A percentile compares a stretch with the other conserved stretches of the same genome.
Conservation (phyloP, 2,113 vertebrate genomes). For the Melanostigma gelatinosum region DNA sequence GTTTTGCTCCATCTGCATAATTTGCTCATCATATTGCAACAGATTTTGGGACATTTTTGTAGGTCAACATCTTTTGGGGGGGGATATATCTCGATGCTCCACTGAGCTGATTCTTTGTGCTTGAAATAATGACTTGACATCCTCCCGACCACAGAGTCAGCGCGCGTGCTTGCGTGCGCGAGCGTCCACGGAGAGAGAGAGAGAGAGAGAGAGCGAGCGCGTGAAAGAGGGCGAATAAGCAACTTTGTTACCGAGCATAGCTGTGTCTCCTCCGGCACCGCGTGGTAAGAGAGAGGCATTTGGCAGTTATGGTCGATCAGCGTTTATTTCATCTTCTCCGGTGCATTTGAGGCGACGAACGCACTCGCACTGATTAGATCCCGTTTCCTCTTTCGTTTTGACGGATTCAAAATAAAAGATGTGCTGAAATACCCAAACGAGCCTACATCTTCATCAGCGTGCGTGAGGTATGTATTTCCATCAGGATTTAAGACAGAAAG, state of each 20-base stretch:
- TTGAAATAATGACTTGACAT: slow-evolving; percentile 79
- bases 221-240: slow-evolving; percentile 64
- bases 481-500: slow-evolving; percentile 26
- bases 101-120: slow-evolving; percentile 73
- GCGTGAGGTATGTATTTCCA: slow-evolving; percentile 71
- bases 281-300: slow-evolving; percentile 58
- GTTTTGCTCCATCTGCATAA: slow-evolving; percentile 38
- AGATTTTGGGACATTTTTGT: slow-evolving; percentile 51
- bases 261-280: slow-evolving; percentile 69
- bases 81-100: slow-evolving; percentile 56
- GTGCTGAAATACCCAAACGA: slow-evolving; percentile 38
- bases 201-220: neutral
- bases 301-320: slow-evolving; percentile 79
- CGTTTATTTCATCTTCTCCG: slow-evolving; percentile 62
- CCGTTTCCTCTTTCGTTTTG: slow-evolving; percentile 24
- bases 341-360: slow-evolving; percentile 42
- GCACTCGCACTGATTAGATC: slow-evolving; percentile 21
- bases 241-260: slow-evolving; percentile 78
- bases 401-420: slow-evolving; percentile 63
- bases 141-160: slow-evolving; percentile 58
- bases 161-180: slow-evolving; percentile 7
- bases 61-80: slow-evolving; percentile 67
- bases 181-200: neutral
- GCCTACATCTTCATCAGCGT: slow-evolving; percentile 57
- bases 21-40: slow-evolving; percentile 39